phyloP scores from a whole-genome alignment of 2,113 vertebrate genomes.

The Brachyhypopomus occidentalis region DNA sequence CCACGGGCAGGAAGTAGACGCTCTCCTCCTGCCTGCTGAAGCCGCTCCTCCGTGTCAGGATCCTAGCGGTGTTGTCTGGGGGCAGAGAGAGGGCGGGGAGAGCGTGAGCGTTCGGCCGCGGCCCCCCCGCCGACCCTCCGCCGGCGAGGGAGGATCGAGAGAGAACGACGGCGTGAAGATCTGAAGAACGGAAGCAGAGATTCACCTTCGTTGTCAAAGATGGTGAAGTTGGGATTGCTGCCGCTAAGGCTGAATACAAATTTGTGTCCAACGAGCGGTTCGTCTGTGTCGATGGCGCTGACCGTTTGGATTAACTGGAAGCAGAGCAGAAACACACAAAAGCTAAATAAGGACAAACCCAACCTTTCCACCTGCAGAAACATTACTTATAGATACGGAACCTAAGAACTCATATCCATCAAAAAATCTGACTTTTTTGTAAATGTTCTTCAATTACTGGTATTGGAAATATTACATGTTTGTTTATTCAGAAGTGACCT shows the following conservation, averaged over 20 bases:
- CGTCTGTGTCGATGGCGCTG: conserved; percentile 87
- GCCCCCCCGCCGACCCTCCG: not conserved
- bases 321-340: not conserved
- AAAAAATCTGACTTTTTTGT: too few species aligned
- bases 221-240: conserved; percentile 86
- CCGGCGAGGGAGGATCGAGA: too few species aligned
- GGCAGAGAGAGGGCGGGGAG: conserved; percentile 30
- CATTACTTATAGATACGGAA: too few species aligned
- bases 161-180: too few species aligned
- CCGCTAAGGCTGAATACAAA: conserved; percentile 88
- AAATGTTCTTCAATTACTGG: too few species aligned
- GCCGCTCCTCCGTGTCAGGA: conserved; percentile 83
- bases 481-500: too few species aligned
- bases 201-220: conserved; percentile 90
- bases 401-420: too few species aligned
- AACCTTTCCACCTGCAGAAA: too few species aligned
- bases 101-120: not conserved
- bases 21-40: conserved; percentile 84
- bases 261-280: conserved; percentile 85
- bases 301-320: conserved; percentile 87
- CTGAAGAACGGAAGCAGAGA: conserved; percentile 7
- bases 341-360: not conserved
- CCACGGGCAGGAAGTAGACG: conserved; percentile 81
- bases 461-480: too few species aligned
- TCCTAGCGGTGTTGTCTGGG: conserved; percentile 86